These are phyloP conservation scores for Florisuga fusca DNA, from an alignment of 2,797 vertebrate genomes.

Conservation along the genomic window DNA sequence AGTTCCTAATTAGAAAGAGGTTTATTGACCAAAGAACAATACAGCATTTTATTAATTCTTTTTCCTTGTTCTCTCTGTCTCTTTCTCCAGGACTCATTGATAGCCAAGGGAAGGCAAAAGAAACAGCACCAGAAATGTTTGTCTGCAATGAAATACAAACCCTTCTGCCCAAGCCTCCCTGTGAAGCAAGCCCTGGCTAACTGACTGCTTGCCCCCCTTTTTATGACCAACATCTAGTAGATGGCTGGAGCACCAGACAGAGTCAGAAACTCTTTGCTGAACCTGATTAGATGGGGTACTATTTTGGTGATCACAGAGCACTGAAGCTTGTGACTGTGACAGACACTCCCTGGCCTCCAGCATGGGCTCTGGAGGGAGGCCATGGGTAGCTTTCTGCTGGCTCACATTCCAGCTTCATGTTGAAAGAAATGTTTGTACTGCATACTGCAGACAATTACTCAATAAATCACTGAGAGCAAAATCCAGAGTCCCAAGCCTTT, in stretches of 20 bases:
- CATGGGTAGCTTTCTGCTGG: neutral
- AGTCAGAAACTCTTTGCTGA: neutral
- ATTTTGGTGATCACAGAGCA: neutral
- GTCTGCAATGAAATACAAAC: neutral
- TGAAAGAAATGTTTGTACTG: neutral
- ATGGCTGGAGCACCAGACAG: neutral
- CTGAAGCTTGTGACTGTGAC: neutral
- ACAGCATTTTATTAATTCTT: neutral
- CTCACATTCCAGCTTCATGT: neutral
- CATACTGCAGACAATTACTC: neutral
- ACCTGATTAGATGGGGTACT: neutral
- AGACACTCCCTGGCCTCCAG: neutral
- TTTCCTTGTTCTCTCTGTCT: neutral
- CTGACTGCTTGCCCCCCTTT: neutral
- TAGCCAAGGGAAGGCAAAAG: neutral
- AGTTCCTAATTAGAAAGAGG: neutral
- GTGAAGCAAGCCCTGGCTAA: neutral
- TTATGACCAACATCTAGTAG: neutral
- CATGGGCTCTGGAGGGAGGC: neutral
- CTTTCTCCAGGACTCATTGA: neutral
- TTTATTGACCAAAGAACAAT: neutral
- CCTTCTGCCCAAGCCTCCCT: neutral
- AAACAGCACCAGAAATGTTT: slow-evolving; percentile 7
- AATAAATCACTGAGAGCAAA: neutral
- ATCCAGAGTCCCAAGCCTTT: neutral